phyloP scores from a whole-genome alignment of 2,797 vertebrate species.

The Myoxocephalus aenaeus region DNA sequence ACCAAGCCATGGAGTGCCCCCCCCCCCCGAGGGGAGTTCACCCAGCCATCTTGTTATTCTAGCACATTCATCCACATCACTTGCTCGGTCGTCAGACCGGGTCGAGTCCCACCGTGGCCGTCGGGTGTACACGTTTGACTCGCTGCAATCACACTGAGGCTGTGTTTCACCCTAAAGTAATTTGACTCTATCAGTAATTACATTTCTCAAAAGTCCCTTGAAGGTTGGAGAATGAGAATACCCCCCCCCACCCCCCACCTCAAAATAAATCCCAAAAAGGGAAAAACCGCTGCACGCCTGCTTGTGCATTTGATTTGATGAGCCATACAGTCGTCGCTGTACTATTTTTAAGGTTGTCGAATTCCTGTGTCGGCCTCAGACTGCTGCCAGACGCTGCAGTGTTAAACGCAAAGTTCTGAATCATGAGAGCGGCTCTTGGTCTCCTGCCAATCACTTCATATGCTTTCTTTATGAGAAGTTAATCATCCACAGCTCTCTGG shows the following conservation, averaged over 20 bases:
- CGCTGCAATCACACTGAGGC: slow-evolving; percentile 1
- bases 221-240: slow-evolving; percentile 41
- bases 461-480: slow-evolving; percentile 85
- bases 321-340: slow-evolving; percentile 63
- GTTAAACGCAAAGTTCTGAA: slow-evolving; percentile 74
- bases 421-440: slow-evolving; percentile 73
- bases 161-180: slow-evolving; percentile 7
- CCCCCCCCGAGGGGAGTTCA: slow-evolving; percentile 61
- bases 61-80: slow-evolving; percentile 80
- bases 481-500: slow-evolving; percentile 82
- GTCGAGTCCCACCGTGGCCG: too few relatives aligned
- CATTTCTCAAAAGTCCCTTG: slow-evolving; percentile 42
- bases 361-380: slow-evolving; percentile 74
- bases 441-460: slow-evolving; percentile 80
- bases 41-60: slow-evolving; percentile 77
- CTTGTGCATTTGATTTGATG: slow-evolving; percentile 59
- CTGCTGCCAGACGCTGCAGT: slow-evolving; percentile 68
- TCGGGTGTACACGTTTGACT: too few relatives aligned
- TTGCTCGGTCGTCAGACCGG: slow-evolving; percentile 58
- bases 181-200: slow-evolving; percentile 37
- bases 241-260: too few relatives aligned
- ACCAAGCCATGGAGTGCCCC: slow-evolving; percentile 74
- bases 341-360: slow-evolving; percentile 73
- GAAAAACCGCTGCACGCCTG: slow-evolving; percentile 4
- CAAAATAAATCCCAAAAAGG: slow-evolving; percentile 45